Base-by-base conservation (phyloP, 1,140 invertebrate species). In the Linepithema humile region DNA sequence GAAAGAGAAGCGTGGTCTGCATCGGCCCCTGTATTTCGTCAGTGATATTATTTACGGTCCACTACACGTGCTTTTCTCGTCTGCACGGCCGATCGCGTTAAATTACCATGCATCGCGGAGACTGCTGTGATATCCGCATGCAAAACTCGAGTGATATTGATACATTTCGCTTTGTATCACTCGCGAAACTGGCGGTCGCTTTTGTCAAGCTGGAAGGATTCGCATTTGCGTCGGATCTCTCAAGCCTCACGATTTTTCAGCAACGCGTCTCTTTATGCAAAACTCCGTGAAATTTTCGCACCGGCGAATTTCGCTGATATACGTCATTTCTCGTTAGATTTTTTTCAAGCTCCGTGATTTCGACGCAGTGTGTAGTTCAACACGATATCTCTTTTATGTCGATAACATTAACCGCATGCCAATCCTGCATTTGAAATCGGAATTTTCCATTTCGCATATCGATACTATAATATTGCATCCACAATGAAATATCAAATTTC, bases 1-100 rank as follows among this genome's bases (percentile, higher is more conserved):
- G 23, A 80, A 78, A 43, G 23, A 32, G n/a, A 17, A 78, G 45
- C 64, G 40, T 78, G 32, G 23, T 26, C 26, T 45, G 73, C 57
- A 75, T 17, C 57, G 62, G 48, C 23, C 62, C 35, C 70, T 35
- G 45, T 50, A 65, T 57, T 86, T 83, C 50, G 55, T 38, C 35
- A 57, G 38, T 57, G 62, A 74, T 65, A 84, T 86, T 48, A 73
- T 48, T 84, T 55, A 67, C 32, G 53, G 59, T 45, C 59, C 55
- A 72, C 64, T 84, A 86, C 87, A 77, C 85, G 57, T 15, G 48
- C 55, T 64, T 84, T 67, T 40, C 55, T 57, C 64, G 26, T 55
- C 23, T 29, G 55, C 40, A 74, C 40, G 55, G 69, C 53, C 64
- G 70, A 73, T 72, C 23, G 48, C 50, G 73, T 38, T 40, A n/a